Conservation (phyloP, 1,140 invertebrate species). For the Aradophagus sp. region DNA sequence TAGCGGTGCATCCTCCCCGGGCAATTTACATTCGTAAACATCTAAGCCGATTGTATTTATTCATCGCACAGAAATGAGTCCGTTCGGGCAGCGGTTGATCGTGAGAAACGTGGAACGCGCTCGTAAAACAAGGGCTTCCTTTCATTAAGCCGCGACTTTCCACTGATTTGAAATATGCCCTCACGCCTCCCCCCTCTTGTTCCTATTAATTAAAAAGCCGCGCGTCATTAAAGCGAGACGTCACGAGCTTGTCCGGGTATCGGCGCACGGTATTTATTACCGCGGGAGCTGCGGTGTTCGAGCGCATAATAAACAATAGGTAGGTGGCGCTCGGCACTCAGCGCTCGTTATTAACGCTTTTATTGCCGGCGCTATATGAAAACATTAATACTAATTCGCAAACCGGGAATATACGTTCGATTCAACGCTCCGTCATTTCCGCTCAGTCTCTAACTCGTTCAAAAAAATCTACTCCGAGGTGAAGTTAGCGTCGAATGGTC, state of each 20-base stretch:
- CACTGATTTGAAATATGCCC: constrained; percentile 53
- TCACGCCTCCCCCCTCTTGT: constrained; percentile 39
- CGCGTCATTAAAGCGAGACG: constrained; percentile 61
- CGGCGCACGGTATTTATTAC: constrained; percentile 66
- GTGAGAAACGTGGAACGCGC: constrained; percentile 53
- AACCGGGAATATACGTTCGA: constrained; percentile 5
- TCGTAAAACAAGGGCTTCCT: constrained; percentile 57
- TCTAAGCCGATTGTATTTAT: too few species aligned
- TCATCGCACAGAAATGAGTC: constrained; percentile 48
- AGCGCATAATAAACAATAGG: constrained; percentile 61
- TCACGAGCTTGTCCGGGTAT: constrained; percentile 60
- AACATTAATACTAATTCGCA: constrained; percentile 63
- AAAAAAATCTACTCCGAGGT: too few species aligned
- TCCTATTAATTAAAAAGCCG: constrained; percentile 64
- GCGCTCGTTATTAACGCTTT: constrained; percentile 63
- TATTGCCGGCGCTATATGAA: constrained; percentile 68
- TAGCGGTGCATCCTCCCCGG: too few species aligned
- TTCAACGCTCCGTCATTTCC: constrained; percentile 1
- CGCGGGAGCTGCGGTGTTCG: constrained; percentile 50
- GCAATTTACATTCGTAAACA: too few species aligned
- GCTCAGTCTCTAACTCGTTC: constrained; percentile 24
- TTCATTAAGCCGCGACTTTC: constrained; percentile 55
- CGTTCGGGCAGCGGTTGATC: constrained; percentile 15
- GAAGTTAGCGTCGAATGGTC: too few species aligned
- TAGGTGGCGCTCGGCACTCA: constrained; percentile 37